These are phyloP conservation scores for Drosophila siamana DNA, from an alignment of 2,888 invertebrate genomes.

Conservation along the genomic window DNA sequence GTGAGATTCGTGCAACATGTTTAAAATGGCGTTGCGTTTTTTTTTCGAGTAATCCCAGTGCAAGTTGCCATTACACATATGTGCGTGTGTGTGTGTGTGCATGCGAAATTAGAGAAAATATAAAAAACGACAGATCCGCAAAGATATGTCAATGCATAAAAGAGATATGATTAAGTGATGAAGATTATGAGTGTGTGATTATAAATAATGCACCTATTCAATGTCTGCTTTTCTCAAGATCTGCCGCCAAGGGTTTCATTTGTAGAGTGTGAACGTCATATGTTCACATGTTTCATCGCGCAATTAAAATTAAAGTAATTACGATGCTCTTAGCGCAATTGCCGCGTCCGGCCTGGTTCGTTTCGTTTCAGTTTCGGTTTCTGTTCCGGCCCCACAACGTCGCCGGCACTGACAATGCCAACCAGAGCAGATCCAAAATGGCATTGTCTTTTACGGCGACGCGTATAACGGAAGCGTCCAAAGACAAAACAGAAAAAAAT, in stretches of 20 bases:
- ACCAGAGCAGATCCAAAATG: slow-evolving; percentile 72
- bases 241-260: slow-evolving; percentile 18
- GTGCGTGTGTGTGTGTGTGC: not conserved
- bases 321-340: slow-evolving; percentile 65
- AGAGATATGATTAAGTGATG: slow-evolving; percentile 5
- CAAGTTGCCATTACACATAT: not conserved
- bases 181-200: not conserved
- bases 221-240: slow-evolving; percentile 29
- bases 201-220: slow-evolving; percentile 8
- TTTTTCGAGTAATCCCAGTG: not conserved
- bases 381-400: slow-evolving; percentile 50
- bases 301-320: slow-evolving; percentile 65
- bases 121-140: not conserved
- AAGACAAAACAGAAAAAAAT: slow-evolving; percentile 27
- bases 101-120: slow-evolving; percentile 11
- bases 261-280: slow-evolving; percentile 19
- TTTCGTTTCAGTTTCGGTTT: slow-evolving; percentile 2
- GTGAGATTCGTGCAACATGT: slow-evolving; percentile 1
- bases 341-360: slow-evolving; percentile 63
- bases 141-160: slow-evolving; percentile 11
- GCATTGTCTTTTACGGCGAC: slow-evolving; percentile 36
- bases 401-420: slow-evolving; percentile 72
- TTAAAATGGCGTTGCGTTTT: slow-evolving; percentile 4
- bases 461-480: slow-evolving; percentile 62
- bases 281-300: slow-evolving; percentile 16